Conservation (phyloP, 2,113 vertebrate species). For the Kryptolebias marmoratus region DNA sequence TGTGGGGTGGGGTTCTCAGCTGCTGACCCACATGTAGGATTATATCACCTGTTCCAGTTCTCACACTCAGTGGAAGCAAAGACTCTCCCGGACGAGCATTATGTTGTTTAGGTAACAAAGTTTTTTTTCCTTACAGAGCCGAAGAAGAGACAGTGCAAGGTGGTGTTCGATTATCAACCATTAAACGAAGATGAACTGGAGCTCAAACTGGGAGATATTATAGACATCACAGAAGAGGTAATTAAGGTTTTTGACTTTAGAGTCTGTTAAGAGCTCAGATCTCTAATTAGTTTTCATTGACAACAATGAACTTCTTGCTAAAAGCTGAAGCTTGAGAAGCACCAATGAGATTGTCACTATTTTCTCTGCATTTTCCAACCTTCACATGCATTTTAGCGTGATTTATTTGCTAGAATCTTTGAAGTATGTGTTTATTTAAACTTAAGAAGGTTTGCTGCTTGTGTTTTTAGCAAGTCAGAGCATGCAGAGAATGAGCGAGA, state of each 20-base stretch:
- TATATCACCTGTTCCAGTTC: too few species aligned
- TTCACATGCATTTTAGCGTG: too few species aligned
- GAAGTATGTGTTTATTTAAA: background rate
- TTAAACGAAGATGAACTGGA: slow-evolving; percentile 96
- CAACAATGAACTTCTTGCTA: too few species aligned
- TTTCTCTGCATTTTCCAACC: background rate
- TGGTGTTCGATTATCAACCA: slow-evolving; percentile 87
- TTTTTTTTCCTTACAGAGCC: slow-evolving; percentile 72
- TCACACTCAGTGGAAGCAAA: background rate
- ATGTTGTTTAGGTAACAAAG: background rate
- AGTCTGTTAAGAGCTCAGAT: background rate
- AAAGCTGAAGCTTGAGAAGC: background rate
- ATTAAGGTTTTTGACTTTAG: background rate
- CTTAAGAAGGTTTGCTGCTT: background rate
- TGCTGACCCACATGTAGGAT: too few species aligned
- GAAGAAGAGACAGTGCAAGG: slow-evolving; percentile 91
- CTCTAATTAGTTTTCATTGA: background rate
- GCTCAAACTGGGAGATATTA: slow-evolving; percentile 87
- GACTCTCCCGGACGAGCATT: background rate
- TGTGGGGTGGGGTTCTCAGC: too few species aligned
- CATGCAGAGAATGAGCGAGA: background rate
- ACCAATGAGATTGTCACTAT: background rate
- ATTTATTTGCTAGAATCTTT: background rate
- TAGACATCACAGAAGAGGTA: slow-evolving; percentile 94
- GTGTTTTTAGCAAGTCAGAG: background rate